A percentile compares a stretch with the other conserved stretches of the same genome.
These are phyloP conservation scores for Fabriciana adippe DNA, from an alignment of 2,888 invertebrate species.

Conservation along the genomic window DNA sequence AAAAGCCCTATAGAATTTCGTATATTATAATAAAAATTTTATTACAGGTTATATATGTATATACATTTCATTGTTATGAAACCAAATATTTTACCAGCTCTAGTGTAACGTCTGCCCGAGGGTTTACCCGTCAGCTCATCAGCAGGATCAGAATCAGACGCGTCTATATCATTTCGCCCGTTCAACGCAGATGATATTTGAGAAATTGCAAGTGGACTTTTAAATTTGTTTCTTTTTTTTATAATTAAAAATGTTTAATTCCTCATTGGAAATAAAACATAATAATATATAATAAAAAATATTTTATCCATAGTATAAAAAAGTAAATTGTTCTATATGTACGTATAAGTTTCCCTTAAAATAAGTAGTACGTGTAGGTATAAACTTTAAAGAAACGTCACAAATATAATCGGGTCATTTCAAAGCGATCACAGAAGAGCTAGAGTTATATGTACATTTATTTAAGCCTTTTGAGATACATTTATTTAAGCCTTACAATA, in stretches of 20 bases:
- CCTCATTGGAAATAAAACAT: no score
- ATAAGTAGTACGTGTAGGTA: conserved; percentile 33
- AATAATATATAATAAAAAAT: no score
- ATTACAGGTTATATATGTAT: background rate
- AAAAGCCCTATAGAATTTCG: no score
- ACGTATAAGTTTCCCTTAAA: conserved; percentile 56
- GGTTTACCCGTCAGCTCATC: conserved; percentile 40
- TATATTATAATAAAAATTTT: no score
- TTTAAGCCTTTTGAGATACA: conserved; percentile 36
- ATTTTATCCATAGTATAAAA: background rate
- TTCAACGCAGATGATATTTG: background rate
- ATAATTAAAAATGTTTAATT: no score
- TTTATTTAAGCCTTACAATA: conserved; percentile 36
- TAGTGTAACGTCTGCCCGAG: conserved; percentile 19
- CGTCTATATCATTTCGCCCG: conserved; percentile 5
- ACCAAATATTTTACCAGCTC: background rate
- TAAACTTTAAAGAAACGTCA: conserved; percentile 39
- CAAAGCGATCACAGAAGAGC: conserved; percentile 34
- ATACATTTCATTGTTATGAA: background rate
- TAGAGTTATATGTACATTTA: conserved; percentile 32
- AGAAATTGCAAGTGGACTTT: background rate
- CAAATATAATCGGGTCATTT: conserved; percentile 50
- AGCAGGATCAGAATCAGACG: conserved; percentile 8
- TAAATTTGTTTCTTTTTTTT: background rate
- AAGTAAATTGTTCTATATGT: conserved; percentile 41